Percentiles rank a stretch among this genome's conserved stretches.
Conservation (phyloP, 2,888 invertebrate genomes). For the Bembecia ichneumoniformis region DNA sequence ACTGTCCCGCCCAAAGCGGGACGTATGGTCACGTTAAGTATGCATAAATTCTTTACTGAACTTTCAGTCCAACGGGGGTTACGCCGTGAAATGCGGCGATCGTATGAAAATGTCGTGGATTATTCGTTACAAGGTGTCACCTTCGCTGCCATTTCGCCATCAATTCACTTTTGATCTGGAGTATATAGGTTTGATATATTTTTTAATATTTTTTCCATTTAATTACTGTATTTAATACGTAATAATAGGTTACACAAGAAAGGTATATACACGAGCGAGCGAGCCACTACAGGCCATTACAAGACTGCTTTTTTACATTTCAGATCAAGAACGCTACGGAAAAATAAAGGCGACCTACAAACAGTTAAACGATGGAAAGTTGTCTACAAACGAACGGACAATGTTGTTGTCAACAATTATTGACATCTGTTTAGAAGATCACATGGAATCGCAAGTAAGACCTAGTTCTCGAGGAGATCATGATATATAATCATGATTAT, state of each 20-base stretch:
- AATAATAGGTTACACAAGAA: too few species aligned
- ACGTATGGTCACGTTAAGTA: too few species aligned
- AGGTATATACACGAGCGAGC: too few species aligned
- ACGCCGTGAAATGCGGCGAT: constrained; percentile 34
- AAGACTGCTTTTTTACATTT: neutral
- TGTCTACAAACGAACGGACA: constrained; percentile 47
- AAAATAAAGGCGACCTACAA: constrained; percentile 37
- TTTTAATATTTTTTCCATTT: too few species aligned
- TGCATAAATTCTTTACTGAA: too few species aligned
- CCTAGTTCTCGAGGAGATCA: neutral
- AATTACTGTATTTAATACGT: too few species aligned
- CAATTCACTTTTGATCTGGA: constrained; percentile 48
- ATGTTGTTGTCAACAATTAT: constrained; percentile 42
- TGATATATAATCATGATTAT: too few species aligned
- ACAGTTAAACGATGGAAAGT: constrained; percentile 35
- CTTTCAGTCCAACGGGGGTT: constrained; percentile 45
- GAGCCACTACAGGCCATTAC: too few species aligned
- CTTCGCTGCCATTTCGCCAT: constrained; percentile 43
- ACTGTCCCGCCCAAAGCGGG: too few species aligned
- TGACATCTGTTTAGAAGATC: constrained; percentile 39
- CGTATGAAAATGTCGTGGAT: constrained; percentile 41
- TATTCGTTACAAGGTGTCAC: constrained; percentile 40
- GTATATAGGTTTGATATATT: constrained; percentile 39
- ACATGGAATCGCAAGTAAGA: constrained; percentile 1
- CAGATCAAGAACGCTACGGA: constrained; percentile 48